Base-by-base conservation (phyloP, 2,888 invertebrate species). In the Metellina segmentata region DNA sequence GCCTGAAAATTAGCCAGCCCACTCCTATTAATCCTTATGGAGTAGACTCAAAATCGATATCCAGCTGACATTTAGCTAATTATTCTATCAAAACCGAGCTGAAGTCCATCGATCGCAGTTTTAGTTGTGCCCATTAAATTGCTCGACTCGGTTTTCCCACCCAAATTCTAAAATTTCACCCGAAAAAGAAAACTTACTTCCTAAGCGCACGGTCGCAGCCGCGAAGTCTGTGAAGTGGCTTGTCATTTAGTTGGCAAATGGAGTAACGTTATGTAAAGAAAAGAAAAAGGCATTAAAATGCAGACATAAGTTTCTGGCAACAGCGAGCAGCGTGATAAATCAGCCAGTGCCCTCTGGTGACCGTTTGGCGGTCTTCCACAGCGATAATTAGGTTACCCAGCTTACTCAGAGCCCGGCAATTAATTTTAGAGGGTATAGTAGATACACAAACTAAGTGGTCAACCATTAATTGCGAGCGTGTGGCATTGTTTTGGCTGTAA, bases 381-480 rank as follows among this genome's bases (percentile, higher is more conserved):
- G 89, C 74, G 89, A 92, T 92, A 89, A 92, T 92, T 92, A 92
- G 91, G 89, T 92, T 92, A 92, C 79, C 83, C 83, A 53, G 88
- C 82, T 78, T 83, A 78, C 89, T 89, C 81, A 70, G 83, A 70
- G 83, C 20, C 53, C 53, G 83, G 91, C 85, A 92, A 92, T 92
- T 92, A 92, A 92, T 92, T 92, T 92, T 52, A 69, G 81, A 85
- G 75, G 69, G 81, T 75, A 83, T 77, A 48, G 89, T 71, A 81
- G 79, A 89, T 88, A 89, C 91, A 92, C 91, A 87, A 87, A 83
- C 91, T 91, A 91, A 91, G 91, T 91, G 91, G 91, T 91, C 91
- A 91, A 91, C 91, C 91, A 87, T 91, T 91, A 91, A 91, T 91
- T 91, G 91, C 78, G 19, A 88, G 91, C 82, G 51, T 78, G 71